Conservation (phyloP, 1,140 invertebrate genomes). For the Scaptomyza graminum region DNA sequence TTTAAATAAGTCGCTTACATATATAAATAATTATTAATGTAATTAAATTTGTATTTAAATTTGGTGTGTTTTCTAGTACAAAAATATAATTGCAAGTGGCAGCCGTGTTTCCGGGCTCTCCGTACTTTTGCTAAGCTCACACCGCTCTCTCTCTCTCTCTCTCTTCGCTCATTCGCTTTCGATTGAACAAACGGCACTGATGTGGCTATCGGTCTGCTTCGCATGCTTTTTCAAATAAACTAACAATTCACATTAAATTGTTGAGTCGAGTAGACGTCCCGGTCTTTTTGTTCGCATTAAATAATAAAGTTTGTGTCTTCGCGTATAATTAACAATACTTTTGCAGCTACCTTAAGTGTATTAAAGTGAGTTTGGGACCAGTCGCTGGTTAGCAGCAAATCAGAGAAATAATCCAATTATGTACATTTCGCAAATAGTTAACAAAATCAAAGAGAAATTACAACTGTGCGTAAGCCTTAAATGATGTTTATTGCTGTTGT, state of each 20-base stretch:
- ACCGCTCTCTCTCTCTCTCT: background rate
- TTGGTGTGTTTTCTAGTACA: background rate
- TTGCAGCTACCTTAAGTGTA: constrained; percentile 14
- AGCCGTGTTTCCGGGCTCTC: constrained; percentile 2
- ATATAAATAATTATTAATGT: background rate
- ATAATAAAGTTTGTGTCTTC: constrained; percentile 25
- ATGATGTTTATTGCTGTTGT: constrained; percentile 35
- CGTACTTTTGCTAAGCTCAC: constrained; percentile 2
- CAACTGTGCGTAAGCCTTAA: constrained; percentile 59
- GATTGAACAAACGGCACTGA: constrained; percentile 2
- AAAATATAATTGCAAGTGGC: background rate
- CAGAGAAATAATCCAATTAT: constrained; percentile 13
- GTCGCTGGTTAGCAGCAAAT: background rate
- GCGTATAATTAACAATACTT: constrained; percentile 32
- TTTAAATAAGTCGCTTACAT: background rate
- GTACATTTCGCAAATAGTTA: constrained; percentile 61
- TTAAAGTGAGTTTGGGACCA: constrained; percentile 31
- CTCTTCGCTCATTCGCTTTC: constrained; percentile 13
- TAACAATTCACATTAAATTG: constrained; percentile 30
- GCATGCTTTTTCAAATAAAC: constrained; percentile 26
- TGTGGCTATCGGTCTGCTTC: background rate
- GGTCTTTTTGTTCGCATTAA: constrained; percentile 16
- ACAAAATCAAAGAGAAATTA: constrained; percentile 68
- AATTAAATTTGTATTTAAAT: background rate
- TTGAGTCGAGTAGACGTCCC: constrained; percentile 36